A percentile compares a stretch with the other conserved stretches of the same genome.
Evolutionary conservation across 2,113 vertebrate genomes (phyloP).

Genomic region (Centropus bengalensis): DNA sequence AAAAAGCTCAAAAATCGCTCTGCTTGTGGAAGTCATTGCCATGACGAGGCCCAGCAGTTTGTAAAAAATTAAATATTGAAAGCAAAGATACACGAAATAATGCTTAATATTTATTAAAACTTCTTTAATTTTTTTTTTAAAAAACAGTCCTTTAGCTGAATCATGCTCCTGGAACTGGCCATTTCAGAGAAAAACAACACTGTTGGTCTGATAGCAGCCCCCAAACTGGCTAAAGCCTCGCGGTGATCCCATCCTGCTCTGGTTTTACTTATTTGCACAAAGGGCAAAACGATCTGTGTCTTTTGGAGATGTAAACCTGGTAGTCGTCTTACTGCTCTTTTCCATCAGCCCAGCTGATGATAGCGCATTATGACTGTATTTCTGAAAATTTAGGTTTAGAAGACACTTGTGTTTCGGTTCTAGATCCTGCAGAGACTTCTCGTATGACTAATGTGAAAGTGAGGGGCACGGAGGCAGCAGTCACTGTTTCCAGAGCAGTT

Average conservation of each 20-base stretch:
- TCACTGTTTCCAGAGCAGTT: slow-evolving; percentile 50
- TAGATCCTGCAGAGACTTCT: slow-evolving; percentile 42
- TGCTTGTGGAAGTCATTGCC: background rate
- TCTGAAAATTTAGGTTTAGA: slow-evolving; percentile 34
- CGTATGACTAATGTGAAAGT: slow-evolving; percentile 45
- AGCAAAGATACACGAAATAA: background rate
- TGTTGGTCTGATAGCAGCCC: no score
- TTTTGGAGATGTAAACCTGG: slow-evolving; percentile 40
- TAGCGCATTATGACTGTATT: slow-evolving; percentile 22
- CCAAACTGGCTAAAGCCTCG: background rate
- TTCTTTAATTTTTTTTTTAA: background rate
- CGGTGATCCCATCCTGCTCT: background rate
- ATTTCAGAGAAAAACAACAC: background rate
- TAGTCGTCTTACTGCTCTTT: slow-evolving; percentile 47
- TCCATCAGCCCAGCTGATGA: slow-evolving; percentile 44
- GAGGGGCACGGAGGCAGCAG: background rate
- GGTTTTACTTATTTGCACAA: slow-evolving; percentile 41
- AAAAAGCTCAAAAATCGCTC: background rate
- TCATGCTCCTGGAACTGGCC: background rate
- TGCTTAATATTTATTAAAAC: background rate
- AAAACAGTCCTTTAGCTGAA: background rate
- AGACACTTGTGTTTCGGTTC: slow-evolving; percentile 9
- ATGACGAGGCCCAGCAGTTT: background rate
- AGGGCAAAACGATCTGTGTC: slow-evolving; percentile 33
- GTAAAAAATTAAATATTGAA: background rate